Conservation (phyloP, 2,888 invertebrate genomes). For the Chelonus formosanus region DNA sequence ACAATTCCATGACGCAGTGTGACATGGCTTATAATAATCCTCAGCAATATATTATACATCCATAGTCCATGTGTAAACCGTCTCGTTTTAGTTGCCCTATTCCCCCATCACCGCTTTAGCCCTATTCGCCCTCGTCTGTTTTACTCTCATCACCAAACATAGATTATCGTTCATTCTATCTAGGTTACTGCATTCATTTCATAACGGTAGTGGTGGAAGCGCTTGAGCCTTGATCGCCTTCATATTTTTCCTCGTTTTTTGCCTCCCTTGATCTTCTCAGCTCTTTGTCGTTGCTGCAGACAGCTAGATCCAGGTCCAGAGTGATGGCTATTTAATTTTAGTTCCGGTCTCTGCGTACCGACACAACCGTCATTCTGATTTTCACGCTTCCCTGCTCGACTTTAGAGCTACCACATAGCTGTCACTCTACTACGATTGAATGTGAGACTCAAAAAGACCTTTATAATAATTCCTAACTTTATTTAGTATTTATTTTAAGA, state of each 20-base stretch:
- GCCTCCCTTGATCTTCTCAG: too few species aligned
- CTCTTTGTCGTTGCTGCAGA: too few species aligned
- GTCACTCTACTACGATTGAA: background rate
- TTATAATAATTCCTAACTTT: too few species aligned
- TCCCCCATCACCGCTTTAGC: slow-evolving; percentile 7
- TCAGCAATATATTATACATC: slow-evolving; percentile 44
- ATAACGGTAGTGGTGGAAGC: too few species aligned
- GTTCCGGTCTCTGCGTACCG: background rate
- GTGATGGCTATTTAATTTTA: slow-evolving; percentile 11
- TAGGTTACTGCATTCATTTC: too few species aligned
- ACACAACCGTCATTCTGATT: slow-evolving; percentile 26
- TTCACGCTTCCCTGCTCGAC: slow-evolving; percentile 24
- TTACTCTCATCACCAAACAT: background rate
- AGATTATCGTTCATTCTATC: too few species aligned
- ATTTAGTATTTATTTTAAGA: too few species aligned
- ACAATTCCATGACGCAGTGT: slow-evolving; percentile 53
- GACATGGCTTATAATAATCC: slow-evolving; percentile 58
- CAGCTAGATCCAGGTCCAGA: background rate
- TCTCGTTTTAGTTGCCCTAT: background rate
- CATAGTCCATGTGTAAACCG: background rate
- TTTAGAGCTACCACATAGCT: slow-evolving; percentile 2
- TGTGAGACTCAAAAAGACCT: background rate
- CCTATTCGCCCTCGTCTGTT: slow-evolving; percentile 7
- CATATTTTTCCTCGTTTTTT: too few species aligned
- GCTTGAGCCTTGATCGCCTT: too few species aligned